phyloP scores from a whole-genome alignment of 2,797 vertebrate species.

The Masticophis lateralis region DNA sequence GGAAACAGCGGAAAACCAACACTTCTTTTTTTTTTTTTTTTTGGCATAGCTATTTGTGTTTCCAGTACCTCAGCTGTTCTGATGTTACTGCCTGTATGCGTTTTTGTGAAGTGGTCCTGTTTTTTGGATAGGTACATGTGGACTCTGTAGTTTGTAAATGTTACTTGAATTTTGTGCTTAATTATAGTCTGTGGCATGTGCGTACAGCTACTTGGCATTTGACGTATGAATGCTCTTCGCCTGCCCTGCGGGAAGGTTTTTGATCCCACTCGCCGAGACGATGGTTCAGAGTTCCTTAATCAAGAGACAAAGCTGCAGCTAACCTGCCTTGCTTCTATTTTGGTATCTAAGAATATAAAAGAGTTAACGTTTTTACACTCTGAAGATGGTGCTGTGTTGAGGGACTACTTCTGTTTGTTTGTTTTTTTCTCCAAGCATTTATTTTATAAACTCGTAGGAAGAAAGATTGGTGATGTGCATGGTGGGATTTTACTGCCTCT shows the following conservation, averaged over 20 bases:
- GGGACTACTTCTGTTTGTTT: constrained; percentile 72
- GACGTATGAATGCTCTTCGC: constrained; percentile 90
- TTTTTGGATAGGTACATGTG: constrained; percentile 92
- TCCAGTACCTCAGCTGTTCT: constrained; percentile 90
- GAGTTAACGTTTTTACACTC: constrained; percentile 85
- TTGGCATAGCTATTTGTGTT: constrained; percentile 88
- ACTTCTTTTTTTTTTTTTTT: constrained; percentile 71
- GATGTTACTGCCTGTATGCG: constrained; percentile 92
- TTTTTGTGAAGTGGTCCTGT: constrained; percentile 92
- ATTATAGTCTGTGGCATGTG: constrained; percentile 95
- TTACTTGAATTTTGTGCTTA: constrained; percentile 99
- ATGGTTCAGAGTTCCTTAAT: constrained; percentile 71
- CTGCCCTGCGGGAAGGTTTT: constrained; percentile 80
- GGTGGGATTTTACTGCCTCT: constrained; percentile 95
- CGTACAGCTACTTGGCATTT: constrained; percentile 80
- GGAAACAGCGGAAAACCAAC: constrained; percentile 13
- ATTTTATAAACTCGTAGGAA: constrained; percentile 74
- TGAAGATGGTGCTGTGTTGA: constrained; percentile 93
- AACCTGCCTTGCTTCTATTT: constrained; percentile 80
- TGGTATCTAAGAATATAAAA: constrained; percentile 77
- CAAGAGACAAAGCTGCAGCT: constrained; percentile 78
- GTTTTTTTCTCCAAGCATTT: neutral
- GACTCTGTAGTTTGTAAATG: constrained; percentile 97
- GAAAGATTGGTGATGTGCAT: constrained; percentile 86
- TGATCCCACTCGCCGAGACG: constrained; percentile 66